Base-by-base conservation (phyloP, 2,113 vertebrate species). In the Istiophorus platypterus region DNA sequence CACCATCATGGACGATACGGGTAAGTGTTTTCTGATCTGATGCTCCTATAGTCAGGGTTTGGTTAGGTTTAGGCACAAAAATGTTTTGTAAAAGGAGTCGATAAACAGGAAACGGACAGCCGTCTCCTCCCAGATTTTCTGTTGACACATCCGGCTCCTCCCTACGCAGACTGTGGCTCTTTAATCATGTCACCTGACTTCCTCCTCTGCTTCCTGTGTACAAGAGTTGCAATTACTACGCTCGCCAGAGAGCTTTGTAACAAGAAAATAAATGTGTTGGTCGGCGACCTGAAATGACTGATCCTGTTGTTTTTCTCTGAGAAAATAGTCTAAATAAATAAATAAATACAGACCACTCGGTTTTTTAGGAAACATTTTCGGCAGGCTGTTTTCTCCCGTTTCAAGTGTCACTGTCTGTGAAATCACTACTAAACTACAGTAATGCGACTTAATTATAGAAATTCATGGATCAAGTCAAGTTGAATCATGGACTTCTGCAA, bases 401-500 rank as follows among this genome's bases (percentile, higher is more conserved):
- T 61, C 0, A 41, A 49, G n/a, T 39, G 31, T 64, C 52, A 31
- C 12, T 66, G 57, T 72, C 49, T 2, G 15, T 54, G 11, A 79
- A 77, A 77, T 82, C 4, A 66, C 26, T n/a, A 34, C 57, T 59
- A 27, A 63, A 72, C 34, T 42, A 61, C 14, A 62, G 14, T 31
- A 14, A 75, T 12, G 72, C 45, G 45, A 49, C 12, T 80, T 67
- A 74, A 82, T 78, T 34, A 74, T 20, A 52, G 31, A 62, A 59
- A 61, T 68, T 27, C 34, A 66, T 47, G 18, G 37, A 75, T 75
- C 52, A 54, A 63, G 39, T 72, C 51, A 34, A 49, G 26, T 34
- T 59, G 47, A 65, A 84, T 49, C n/a, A 2, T 63, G 68, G 67
- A 83, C 78, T 76, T 45, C 68, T 68, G 27, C 29, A 57, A 80